Evolutionary conservation across 2,888 invertebrate genomes (phyloP).

Genomic region (Drosophila histrio): DNA sequence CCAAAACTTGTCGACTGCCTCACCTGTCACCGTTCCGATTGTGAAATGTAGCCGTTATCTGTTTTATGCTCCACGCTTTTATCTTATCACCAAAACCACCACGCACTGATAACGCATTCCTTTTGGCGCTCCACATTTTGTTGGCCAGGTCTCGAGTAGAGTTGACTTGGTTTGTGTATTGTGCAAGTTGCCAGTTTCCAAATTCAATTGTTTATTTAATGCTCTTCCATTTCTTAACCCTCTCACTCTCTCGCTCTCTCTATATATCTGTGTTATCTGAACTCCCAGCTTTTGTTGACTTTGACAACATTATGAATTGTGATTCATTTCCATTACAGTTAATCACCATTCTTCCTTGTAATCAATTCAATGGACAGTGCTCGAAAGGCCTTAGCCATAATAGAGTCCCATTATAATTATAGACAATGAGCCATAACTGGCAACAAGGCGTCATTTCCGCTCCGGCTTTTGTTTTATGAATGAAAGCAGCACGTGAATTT

Average conservation of each 20-base stretch:
- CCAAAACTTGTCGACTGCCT: slow-evolving; percentile 46
- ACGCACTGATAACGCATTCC: slow-evolving; percentile 69
- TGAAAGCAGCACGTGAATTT: slow-evolving; percentile 28
- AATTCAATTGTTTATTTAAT: slow-evolving; percentile 50
- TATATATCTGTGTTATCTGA: neutral
- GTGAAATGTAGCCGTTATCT: slow-evolving; percentile 71
- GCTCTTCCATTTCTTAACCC: slow-evolving; percentile 23
- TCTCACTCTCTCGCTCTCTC: neutral
- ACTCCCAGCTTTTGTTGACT: slow-evolving; percentile 44
- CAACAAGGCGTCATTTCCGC: slow-evolving; percentile 53
- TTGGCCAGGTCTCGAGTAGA: slow-evolving; percentile 26
- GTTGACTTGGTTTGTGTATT: slow-evolving; percentile 28
- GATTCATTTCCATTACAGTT: slow-evolving; percentile 70
- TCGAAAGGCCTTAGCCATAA: slow-evolving; percentile 3
- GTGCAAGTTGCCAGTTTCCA: slow-evolving; percentile 61
- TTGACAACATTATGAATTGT: slow-evolving; percentile 50
- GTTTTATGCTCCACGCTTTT: slow-evolving; percentile 48
- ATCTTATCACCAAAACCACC: slow-evolving; percentile 55
- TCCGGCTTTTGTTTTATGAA: slow-evolving; percentile 58
- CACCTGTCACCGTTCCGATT: slow-evolving; percentile 66
- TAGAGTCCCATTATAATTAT: slow-evolving; percentile 58
- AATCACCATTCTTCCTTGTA: slow-evolving; percentile 57
- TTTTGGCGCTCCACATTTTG: slow-evolving; percentile 42
- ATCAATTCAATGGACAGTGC: slow-evolving; percentile 28
- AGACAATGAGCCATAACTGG: slow-evolving; percentile 63